A percentile compares a stretch with the other conserved stretches of the same genome.
These are phyloP conservation scores for Neelides sp. DNA, from an alignment of 1,140 invertebrate species.

Conservation along the genomic window DNA sequence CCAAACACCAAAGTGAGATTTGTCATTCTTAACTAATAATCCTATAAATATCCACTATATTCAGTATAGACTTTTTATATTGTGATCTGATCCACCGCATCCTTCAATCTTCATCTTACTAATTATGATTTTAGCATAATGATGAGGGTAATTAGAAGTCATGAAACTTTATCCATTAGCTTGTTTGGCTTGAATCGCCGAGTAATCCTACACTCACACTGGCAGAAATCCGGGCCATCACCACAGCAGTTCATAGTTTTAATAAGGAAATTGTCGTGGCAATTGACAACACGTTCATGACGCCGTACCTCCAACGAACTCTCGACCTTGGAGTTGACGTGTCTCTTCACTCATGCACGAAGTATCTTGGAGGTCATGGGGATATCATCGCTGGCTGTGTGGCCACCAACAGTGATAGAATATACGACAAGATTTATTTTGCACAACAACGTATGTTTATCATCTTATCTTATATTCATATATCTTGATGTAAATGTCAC, in stretches of 20 bases:
- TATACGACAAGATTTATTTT: slow-evolving; percentile 41
- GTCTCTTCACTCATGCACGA: slow-evolving; percentile 49
- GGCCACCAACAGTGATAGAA: slow-evolving; percentile 38
- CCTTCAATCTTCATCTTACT: too few relatives aligned
- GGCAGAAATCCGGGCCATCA: slow-evolving; percentile 45
- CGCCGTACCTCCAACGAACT: slow-evolving; percentile 45
- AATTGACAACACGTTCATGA: slow-evolving; percentile 54
- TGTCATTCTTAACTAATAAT: background rate
- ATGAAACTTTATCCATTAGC: slow-evolving; percentile 31
- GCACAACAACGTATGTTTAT: slow-evolving; percentile 35
- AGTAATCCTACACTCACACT: slow-evolving; percentile 50
- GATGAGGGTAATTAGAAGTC: background rate
- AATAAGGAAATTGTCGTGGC: slow-evolving; percentile 40
- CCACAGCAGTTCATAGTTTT: slow-evolving; percentile 34
- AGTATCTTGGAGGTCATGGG: slow-evolving; percentile 55
- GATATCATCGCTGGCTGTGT: slow-evolving; percentile 53
- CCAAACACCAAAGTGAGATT: slow-evolving; percentile 65
- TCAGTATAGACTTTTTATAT: too few relatives aligned
- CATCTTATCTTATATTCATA: background rate
- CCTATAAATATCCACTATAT: too few relatives aligned
- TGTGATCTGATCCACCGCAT: too few relatives aligned
- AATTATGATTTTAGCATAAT: background rate
- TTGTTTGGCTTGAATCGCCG: slow-evolving; percentile 54
- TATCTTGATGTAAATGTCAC: too few relatives aligned
- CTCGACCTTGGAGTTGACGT: slow-evolving; percentile 49